Percentiles rank a stretch among this genome's conserved stretches.
Evolutionary conservation across 1,140 invertebrate genomes (phyloP).

Genomic region (Himalopsyche phryganea): DNA sequence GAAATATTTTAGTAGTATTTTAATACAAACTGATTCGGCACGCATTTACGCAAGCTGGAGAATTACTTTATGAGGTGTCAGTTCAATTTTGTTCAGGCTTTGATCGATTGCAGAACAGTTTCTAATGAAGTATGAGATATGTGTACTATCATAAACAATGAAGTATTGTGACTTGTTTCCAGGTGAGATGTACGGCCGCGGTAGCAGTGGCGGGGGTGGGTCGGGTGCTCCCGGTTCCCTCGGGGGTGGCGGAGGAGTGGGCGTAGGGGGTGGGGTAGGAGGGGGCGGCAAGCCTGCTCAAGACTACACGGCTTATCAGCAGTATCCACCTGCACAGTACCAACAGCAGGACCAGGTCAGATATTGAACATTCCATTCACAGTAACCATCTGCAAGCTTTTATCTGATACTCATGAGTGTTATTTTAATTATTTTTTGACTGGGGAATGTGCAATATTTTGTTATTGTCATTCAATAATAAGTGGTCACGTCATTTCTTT

Average conservation of each 20-base stretch:
- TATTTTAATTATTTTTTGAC: too few relatives aligned
- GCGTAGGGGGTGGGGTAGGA: slow-evolving; percentile 38
- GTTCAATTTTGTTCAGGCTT: too few relatives aligned
- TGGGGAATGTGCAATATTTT: too few relatives aligned
- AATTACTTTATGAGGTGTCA: too few relatives aligned
- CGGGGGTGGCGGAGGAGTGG: slow-evolving; percentile 42
- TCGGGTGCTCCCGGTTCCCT: slow-evolving; percentile 48
- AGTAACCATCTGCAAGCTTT: slow-evolving; percentile 1
- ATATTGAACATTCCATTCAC: neutral
- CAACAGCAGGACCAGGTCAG: slow-evolving; percentile 53
- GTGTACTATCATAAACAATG: too few relatives aligned
- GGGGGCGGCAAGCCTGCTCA: slow-evolving; percentile 37
- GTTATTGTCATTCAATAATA: too few relatives aligned
- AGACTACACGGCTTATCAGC: slow-evolving; percentile 51
- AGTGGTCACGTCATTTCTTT: too few relatives aligned
- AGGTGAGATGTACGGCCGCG: slow-evolving; percentile 33
- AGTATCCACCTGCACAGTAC: slow-evolving; percentile 46
- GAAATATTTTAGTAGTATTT: too few relatives aligned
- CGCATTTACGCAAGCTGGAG: too few relatives aligned
- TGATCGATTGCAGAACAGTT: too few relatives aligned
- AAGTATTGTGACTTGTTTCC: neutral
- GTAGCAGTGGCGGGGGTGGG: slow-evolving; percentile 25
- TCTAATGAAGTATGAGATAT: too few relatives aligned
- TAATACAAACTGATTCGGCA: too few relatives aligned
- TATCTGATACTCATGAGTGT: neutral